Conservation (phyloP, 2,113 vertebrate species). For the Damaliscus lunatus region DNA sequence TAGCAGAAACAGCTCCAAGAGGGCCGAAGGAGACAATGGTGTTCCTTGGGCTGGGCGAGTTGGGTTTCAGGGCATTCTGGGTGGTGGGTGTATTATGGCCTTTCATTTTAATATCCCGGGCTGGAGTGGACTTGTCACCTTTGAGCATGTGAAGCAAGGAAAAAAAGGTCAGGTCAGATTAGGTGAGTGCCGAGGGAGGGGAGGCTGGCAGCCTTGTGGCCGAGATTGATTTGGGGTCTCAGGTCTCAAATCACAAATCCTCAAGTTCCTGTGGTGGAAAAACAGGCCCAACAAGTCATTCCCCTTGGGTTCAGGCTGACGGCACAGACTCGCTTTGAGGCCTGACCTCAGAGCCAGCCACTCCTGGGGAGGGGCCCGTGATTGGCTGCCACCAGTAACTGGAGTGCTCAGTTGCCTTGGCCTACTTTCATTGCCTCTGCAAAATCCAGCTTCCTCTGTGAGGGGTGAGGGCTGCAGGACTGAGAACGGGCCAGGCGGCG, state of each 20-base stretch:
- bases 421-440: slow-evolving; percentile 40
- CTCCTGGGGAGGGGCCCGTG: slow-evolving; percentile 15
- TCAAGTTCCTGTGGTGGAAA: background rate
- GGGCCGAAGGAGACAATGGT: background rate
- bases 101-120: background rate
- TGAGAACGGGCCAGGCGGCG: background rate
- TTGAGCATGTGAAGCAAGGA: background rate
- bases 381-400: slow-evolving; percentile 18
- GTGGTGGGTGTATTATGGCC: rapidly evolving
- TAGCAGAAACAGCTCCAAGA: background rate
- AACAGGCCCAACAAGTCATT: background rate
- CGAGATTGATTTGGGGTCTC: background rate
- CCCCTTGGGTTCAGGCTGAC: slow-evolving; percentile 24
- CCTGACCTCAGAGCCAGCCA: slow-evolving; percentile 6
- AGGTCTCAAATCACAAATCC: background rate
- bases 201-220: background rate
- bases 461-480: background rate
- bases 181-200: background rate
- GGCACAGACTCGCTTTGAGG: background rate
- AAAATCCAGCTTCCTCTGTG: background rate
- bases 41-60: background rate
- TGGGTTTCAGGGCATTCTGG: background rate
- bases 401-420: slow-evolving; percentile 30
- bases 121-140: background rate
- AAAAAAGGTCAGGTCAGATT: background rate